Evolutionary conservation across 2,113 vertebrate genomes (phyloP), one percentile per base, ranked within the genome.

Genomic region (Ranitomeya imitator): DNA sequence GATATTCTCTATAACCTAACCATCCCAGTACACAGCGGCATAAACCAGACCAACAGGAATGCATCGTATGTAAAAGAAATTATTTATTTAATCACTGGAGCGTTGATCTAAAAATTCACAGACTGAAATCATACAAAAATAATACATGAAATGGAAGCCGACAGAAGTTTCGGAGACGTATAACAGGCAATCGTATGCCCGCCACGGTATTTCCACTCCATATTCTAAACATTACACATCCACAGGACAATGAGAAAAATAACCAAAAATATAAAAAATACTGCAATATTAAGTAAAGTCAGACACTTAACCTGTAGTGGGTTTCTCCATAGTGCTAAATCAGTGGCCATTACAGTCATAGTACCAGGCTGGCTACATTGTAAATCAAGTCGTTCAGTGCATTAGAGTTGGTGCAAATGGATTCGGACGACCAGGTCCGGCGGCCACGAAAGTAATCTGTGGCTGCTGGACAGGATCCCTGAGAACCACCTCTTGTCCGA

Each of bases 91-190:
- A 84, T 55, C 63, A 83, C 81, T 83, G 67, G 81, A 14, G 63
- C 63, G 19, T 5, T 3, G 37, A 16, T 54, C 61, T 83, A 52
- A 52, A 83, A 83, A 26, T 69, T 83, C 81, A 71, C 82, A 84
- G 45, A 67, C 21, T 83, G 18, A 84, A 84, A 71, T 84, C 63
- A 69, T 84, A 84, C 51, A 84, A 81, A 81, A 81, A 81, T 61
- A 84, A 55, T 71, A 83, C 26, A 71, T 71, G 82, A 69, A 84
- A 84, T 55, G 82, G 65, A 26, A 55, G 37, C 54, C 14, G 65
- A 23, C 45, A 52, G 6, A 82, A n/a, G 37, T 51, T 18, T 83
- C 80, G 45, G 60, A 67, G 54, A 84, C 65, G 26, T 9, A 84
- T n/a, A 55, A 69, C 11, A n/a, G 80, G 15, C 18, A 3, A 55